Base-by-base conservation (phyloP, 2,888 invertebrate genomes). In the Tyria jacobaeae region DNA sequence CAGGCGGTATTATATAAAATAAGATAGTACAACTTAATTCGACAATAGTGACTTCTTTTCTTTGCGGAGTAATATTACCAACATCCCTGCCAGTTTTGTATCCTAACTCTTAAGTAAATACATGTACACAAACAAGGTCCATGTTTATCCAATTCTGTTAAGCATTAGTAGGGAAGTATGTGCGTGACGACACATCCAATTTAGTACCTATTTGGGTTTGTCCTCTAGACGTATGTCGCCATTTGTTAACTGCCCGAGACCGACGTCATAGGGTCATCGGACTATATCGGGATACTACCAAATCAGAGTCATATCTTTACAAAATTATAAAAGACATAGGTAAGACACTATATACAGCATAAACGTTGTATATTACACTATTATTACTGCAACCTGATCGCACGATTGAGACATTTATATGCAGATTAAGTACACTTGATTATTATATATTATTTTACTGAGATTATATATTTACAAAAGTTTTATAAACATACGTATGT, bases 91-190 rank as follows among this genome's bases (percentile, higher is more conserved):
- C 49, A 49, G 25, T 31, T 14, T 31, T n/a, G 31, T 31, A 25
- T n/a, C 49, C n/a, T 47, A 0, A 9, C 44, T 3, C 1, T 47
- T 47, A 24, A 47, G 47, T 24, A 24, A 3, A 47, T 25, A 47
- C 25, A 48, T 15, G 15, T 52, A 54, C 41, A 39, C 27, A 17
- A 54, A 41, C 41, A 41, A 27, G 53, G 15, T 21, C 53, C 53
- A 25, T 25, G 53, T 37, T 27, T 25, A 27, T 39, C 27, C 41
- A 27, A 41, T 54, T 7, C 34, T 52, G 14, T 57, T 57, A 39
- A 35, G n/a, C 39, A 49, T 39, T 49, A 57, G 35, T 15, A 27
- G 27, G 37, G n/a, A 24, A 12, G 35, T 35, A 52, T 37, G 52
- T 52, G 52, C 37, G 24, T 52, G 52, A 37, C 35, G 24, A 35